Evolutionary conservation across 2,113 vertebrate genomes (phyloP).

Genomic region (Anarhynchus alexandrinus): DNA sequence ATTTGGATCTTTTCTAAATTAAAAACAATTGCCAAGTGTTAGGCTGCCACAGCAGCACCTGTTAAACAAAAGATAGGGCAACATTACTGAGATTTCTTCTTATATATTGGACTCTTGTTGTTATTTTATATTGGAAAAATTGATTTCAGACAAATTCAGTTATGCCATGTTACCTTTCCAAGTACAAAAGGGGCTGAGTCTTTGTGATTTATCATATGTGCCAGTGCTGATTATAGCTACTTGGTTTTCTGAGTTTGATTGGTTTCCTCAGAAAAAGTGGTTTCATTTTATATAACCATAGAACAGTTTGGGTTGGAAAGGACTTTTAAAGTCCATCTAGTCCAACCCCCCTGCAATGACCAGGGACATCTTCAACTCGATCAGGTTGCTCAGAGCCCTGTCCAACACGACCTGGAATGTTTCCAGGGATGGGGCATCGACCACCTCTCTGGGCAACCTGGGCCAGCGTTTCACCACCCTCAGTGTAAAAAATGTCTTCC

Average conservation of each 20-base stretch:
- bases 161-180: not conserved
- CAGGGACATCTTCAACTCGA: not conserved
- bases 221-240: not conserved
- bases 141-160: not conserved
- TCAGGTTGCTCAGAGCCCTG: not conserved
- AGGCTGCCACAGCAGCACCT: not conserved
- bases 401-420: not conserved
- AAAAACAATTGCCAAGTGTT: not conserved
- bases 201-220: not conserved
- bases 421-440: not conserved
- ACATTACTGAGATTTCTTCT: not conserved
- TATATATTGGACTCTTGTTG: not conserved
- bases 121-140: not conserved
- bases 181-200: not conserved
- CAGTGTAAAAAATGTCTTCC: not conserved
- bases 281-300: not conserved
- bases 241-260: not conserved
- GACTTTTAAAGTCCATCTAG: not conserved
- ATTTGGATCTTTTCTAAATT: not conserved
- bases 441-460: not conserved
- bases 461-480: not conserved
- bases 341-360: not conserved
- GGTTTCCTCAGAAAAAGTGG: not conserved
- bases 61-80: not conserved
- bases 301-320: not conserved